Conservation (phyloP, 2,797 vertebrate genomes). For the Muraenolepis orangiensis region DNA sequence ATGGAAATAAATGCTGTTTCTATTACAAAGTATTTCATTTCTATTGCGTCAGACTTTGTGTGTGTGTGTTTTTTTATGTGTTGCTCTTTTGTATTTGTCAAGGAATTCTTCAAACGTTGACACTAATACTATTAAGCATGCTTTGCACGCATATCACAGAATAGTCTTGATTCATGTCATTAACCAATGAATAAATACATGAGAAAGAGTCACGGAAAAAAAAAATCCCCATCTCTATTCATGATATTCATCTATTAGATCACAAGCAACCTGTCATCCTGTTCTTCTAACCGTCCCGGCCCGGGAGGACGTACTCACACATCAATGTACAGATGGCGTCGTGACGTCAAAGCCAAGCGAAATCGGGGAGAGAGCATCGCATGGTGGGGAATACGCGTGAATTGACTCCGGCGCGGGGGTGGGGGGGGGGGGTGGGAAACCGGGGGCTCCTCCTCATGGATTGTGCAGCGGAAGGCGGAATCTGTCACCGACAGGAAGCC, state of each 20-base stretch:
- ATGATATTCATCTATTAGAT: background rate
- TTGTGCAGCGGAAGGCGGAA: conserved; percentile 42
- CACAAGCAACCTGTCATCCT: background rate
- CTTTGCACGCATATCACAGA: background rate
- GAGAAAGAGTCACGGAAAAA: background rate
- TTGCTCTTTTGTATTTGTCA: background rate
- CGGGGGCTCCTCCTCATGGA: conserved; percentile 52
- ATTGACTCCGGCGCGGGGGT: conserved; percentile 44
- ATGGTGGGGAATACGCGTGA: conserved; percentile 38
- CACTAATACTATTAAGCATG: background rate
- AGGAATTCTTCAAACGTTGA: background rate
- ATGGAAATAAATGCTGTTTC: too few species aligned
- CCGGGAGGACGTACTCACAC: conserved; percentile 41
- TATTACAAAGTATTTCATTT: too few species aligned
- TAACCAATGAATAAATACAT: background rate
- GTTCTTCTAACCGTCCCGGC: conserved; percentile 15
- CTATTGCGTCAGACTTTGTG: background rate
- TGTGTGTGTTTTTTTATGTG: background rate
- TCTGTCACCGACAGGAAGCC: conserved; percentile 56
- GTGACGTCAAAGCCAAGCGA: conserved; percentile 45
- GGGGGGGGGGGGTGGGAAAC: too few species aligned
- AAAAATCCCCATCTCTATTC: background rate
- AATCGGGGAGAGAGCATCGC: conserved; percentile 62
- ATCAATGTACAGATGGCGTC: conserved; percentile 35
- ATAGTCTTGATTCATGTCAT: too few species aligned